Percentiles rank a stretch among this genome's conserved stretches.
Evolutionary conservation across 2,797 vertebrate species (phyloP).

Genomic region (Psittacula derbiana): DNA sequence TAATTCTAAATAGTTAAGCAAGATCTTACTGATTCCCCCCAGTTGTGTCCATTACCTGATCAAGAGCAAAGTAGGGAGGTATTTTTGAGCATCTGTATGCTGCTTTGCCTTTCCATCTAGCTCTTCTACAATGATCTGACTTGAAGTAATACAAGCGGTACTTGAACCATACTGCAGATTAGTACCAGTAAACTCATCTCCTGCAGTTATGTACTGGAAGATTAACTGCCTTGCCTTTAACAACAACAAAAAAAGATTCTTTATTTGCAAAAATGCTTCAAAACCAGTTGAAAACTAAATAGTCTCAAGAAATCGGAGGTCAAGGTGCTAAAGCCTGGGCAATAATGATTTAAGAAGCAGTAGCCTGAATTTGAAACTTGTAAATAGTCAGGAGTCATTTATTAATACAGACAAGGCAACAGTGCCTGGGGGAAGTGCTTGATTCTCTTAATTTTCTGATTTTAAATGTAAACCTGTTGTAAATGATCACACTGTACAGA

Average conservation of each 20-base stretch:
- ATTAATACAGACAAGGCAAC: neutral
- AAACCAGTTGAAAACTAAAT: neutral
- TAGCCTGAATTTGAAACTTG: slow-evolving; percentile 13
- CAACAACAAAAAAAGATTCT: neutral
- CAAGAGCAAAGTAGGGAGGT: neutral
- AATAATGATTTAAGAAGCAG: neutral
- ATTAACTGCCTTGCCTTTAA: neutral
- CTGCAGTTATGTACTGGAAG: neutral
- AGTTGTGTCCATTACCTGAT: neutral
- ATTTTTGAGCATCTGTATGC: neutral
- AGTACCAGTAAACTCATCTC: neutral
- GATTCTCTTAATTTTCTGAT: slow-evolving; percentile 25
- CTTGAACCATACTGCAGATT: neutral
- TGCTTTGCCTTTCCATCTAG: neutral
- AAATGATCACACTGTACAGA: slow-evolving; percentile 70
- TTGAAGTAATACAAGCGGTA: neutral
- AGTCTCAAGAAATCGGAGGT: neutral
- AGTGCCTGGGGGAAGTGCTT: neutral
- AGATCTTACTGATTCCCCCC: neutral
- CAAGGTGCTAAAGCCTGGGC: neutral
- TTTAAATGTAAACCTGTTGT: slow-evolving; percentile 72
- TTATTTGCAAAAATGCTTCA: neutral
- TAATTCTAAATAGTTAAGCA: neutral
- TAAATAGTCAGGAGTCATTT: slow-evolving; percentile 46
- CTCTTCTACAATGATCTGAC: neutral